Base-by-base conservation (phyloP, 2,888 invertebrate genomes). In the Drosophila rellima region DNA sequence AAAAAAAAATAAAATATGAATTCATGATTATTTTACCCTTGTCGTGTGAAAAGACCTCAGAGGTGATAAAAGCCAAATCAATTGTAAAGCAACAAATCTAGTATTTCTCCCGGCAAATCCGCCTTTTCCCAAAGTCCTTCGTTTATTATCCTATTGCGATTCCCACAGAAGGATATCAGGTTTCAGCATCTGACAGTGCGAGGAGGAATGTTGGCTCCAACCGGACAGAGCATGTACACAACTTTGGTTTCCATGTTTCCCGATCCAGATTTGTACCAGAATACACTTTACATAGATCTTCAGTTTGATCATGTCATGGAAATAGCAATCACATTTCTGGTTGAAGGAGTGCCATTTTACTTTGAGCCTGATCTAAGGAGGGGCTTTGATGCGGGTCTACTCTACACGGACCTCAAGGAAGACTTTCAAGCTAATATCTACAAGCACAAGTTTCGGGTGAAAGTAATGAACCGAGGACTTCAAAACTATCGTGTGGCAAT, bases 251-350 rank as follows among this genome's bases (percentile, higher is more conserved):
- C 86, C 0, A 31, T 72, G n/a, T 91, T 77, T 42, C 50, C 69
- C 8, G 92, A 92, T 76, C 90, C 90, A 0, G 91, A 89, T 40
- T 51, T 74, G 1, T 91, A 90, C 63, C 80, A 82, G 33, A 92
- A 92, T 62, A 62, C 48, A 2, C 33, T 92, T 6, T 63, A 69
- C 20, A 65, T 92, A 2, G 72, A 84, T 50, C 59, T 91, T 15
- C 78, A 80, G 29, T 89, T 82, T 55, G 84, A 81, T 23, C 65
- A 83, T 37, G 35, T 70, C 4, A 66, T 82, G 54, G 80, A 80
- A 65, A 64, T 92, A 23, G 90, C 91, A 10, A 72, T 92, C 2
- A 78, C 71, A 1, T 88, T 83, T 33, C 45, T 78, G 13, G 83
- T 92, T 0, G 86, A 89, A 54, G 91, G 91, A 0, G 82, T 90